A percentile compares a stretch with the other conserved stretches of the same genome.
phyloP scores from a whole-genome alignment of 2,888 invertebrate species.

The Cylloceria caligata region DNA sequence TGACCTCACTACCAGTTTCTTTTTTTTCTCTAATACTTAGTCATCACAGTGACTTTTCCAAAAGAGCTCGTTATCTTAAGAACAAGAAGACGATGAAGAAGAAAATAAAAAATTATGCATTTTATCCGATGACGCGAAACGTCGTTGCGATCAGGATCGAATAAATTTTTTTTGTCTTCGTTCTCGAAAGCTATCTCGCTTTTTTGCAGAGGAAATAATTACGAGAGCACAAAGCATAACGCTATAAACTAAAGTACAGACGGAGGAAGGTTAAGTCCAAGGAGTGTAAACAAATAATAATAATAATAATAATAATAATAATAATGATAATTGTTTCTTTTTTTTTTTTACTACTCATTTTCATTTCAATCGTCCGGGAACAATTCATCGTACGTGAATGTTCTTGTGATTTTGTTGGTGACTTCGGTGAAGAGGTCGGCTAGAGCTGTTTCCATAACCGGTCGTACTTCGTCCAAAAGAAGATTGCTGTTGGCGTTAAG shows the following conservation, averaged over 20 bases:
- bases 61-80: conserved; percentile 20
- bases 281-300: conserved; percentile 40
- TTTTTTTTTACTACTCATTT: conserved; percentile 18
- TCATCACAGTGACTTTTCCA: conserved; percentile 26
- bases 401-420: conserved; percentile 89
- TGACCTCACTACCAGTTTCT: conserved; percentile 8
- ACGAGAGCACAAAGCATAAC: not conserved
- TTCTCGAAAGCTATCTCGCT: not conserved
- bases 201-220: not conserved
- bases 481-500: conserved; percentile 89
- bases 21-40: conserved; percentile 46
- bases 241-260: too few relatives aligned
- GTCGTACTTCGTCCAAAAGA: conserved; percentile 89
- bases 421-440: conserved; percentile 89
- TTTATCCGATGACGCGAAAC: conserved; percentile 4
- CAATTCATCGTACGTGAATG: conserved; percentile 89
- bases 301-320: too few relatives aligned
- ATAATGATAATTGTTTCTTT: conserved; percentile 53
- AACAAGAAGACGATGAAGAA: conserved; percentile 11
- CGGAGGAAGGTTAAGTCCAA: conserved; percentile 12
- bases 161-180: conserved; percentile 3
- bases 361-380: conserved; percentile 85
- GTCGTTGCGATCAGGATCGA: not conserved
- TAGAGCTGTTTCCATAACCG: conserved; percentile 88
- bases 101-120: conserved; percentile 10